A percentile compares a stretch with the other conserved stretches of the same genome.
These are phyloP conservation scores for Bombus superbus DNA, from an alignment of 1,140 invertebrate species.

Conservation along the genomic window DNA sequence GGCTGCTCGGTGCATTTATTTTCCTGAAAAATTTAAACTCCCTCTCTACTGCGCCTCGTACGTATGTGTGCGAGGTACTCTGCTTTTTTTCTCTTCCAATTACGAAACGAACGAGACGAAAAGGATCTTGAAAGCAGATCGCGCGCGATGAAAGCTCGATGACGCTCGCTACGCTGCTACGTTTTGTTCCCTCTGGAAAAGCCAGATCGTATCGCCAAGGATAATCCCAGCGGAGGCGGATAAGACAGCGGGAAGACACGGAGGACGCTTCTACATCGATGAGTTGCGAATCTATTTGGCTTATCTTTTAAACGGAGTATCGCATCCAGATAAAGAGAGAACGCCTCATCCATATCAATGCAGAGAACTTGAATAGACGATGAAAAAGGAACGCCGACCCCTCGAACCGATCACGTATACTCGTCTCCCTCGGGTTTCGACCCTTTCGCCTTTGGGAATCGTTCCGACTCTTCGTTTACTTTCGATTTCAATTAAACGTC, in stretches of 20 bases:
- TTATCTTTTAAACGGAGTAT: conserved; percentile 64
- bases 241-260: not conserved
- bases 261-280: conserved; percentile 15
- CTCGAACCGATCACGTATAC: conserved; percentile 58
- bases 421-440: conserved; percentile 11
- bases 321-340: conserved; percentile 45
- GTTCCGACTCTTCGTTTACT: conserved; percentile 34
- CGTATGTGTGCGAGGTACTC: not conserved
- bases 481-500: conserved; percentile 47
- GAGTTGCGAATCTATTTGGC: conserved; percentile 64
- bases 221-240: not conserved
- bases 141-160: not conserved
- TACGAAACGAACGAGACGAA: not conserved
- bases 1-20: conserved; percentile 34
- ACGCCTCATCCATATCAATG: conserved; percentile 67
- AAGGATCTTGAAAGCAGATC: not conserved
- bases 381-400: conserved; percentile 35
- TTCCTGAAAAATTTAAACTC: conserved; percentile 40
- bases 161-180: not conserved
- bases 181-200: not conserved
- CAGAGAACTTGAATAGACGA: not conserved
- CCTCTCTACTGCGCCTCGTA: not conserved
- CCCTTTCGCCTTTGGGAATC: conserved; percentile 32
- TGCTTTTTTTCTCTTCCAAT: not conserved
- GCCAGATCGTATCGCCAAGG: conserved; percentile 12